A percentile compares a stretch with the other conserved stretches of the same genome.
phyloP scores from a whole-genome alignment of 2,797 vertebrate genomes.

The Heliangelus exortis region DNA sequence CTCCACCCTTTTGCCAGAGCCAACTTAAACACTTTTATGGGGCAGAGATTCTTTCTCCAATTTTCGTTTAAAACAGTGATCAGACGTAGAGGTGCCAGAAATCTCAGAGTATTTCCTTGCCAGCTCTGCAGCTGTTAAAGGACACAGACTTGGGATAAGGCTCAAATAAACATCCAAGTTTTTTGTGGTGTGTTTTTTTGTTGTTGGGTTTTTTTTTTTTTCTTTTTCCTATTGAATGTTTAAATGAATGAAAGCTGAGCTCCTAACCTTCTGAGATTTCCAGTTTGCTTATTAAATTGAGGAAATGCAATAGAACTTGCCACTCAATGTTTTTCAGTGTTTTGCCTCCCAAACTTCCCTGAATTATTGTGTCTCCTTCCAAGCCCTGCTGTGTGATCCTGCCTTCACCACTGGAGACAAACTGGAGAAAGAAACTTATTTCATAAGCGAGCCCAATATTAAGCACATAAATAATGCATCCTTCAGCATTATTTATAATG shows the following conservation, averaged over 20 bases:
- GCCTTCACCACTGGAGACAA: conserved; percentile 55
- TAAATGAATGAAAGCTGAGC: conserved; percentile 58
- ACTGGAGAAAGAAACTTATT: conserved; percentile 71
- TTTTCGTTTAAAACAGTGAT: conserved; percentile 15
- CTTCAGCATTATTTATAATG: conserved; percentile 80
- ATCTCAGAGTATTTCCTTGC: conserved; percentile 28
- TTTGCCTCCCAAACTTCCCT: conserved; percentile 6
- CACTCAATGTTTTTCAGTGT: not conserved
- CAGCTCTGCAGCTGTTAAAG: conserved; percentile 57
- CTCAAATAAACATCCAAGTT: conserved; percentile 33
- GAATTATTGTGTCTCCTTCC: not conserved
- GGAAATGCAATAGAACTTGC: not conserved
- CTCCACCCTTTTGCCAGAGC: not conserved
- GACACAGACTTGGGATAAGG: conserved; percentile 19
- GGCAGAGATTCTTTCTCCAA: not conserved
- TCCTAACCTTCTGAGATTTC: conserved; percentile 1
- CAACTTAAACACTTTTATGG: not conserved
- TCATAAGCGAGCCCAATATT: conserved; percentile 78
- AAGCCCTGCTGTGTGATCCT: not conserved
- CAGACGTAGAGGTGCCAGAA: conserved; percentile 55
- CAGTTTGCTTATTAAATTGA: not conserved
- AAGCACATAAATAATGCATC: conserved; percentile 84
- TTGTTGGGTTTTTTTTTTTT: no score
- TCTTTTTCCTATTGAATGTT: not conserved
- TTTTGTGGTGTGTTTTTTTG: no score